Evolutionary conservation across 1,140 invertebrate species (phyloP).

Genomic region (Sinella curviseta): DNA sequence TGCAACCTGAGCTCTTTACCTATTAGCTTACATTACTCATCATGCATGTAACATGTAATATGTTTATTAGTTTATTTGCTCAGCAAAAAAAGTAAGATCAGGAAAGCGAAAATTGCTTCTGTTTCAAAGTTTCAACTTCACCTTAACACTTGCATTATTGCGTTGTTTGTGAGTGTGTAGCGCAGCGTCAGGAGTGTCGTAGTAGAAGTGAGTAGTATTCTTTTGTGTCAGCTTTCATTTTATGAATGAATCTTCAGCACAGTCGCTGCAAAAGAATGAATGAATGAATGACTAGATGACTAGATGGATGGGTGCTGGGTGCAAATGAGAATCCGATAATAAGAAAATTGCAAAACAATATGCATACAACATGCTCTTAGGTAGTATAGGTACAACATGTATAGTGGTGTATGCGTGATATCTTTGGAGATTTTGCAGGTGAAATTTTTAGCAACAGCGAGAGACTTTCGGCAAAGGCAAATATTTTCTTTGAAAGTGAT

Average conservation of each 20-base stretch:
- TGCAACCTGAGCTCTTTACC: neutral
- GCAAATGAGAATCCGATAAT: constrained; percentile 8
- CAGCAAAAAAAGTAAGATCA: neutral
- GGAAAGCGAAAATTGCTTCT: neutral
- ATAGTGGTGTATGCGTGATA: too few relatives aligned
- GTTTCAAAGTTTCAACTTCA: neutral
- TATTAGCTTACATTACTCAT: neutral
- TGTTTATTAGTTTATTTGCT: neutral
- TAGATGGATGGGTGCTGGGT: neutral
- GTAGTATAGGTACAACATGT: neutral
- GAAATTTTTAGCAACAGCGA: neutral
- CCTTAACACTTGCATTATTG: too few relatives aligned
- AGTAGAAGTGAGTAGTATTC: too few relatives aligned
- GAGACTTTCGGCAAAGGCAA: neutral
- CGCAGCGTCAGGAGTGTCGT: too few relatives aligned
- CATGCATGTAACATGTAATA: too few relatives aligned
- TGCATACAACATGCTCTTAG: neutral
- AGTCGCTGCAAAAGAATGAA: neutral
- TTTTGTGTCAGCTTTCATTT: neutral
- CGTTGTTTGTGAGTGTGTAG: too few relatives aligned
- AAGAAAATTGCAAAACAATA: neutral
- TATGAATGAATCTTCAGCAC: neutral
- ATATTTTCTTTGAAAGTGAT: constrained; percentile 14
- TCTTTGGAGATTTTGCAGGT: neutral
- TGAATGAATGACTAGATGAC: neutral